Percentiles rank a stretch among this genome's conserved stretches.
phyloP scores from a whole-genome alignment of 2,888 invertebrate species.

The Aphodius granarius region DNA sequence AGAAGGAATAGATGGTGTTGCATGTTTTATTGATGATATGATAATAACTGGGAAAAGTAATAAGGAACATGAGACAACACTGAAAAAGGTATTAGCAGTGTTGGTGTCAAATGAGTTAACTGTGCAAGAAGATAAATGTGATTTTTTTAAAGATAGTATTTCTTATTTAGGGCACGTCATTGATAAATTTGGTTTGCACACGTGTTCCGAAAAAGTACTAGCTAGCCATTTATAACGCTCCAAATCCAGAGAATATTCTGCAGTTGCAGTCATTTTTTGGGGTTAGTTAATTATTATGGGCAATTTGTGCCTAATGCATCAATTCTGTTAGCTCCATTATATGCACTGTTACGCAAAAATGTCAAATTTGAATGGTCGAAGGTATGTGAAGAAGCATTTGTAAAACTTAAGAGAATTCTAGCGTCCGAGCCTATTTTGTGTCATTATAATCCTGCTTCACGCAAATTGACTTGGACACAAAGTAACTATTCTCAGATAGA shows the following conservation, averaged over 20 bases:
- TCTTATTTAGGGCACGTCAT: neutral
- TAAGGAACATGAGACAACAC: constrained; percentile 20
- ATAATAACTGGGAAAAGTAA: constrained; percentile 24
- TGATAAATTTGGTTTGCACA: too few relatives aligned
- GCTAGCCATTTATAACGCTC: neutral
- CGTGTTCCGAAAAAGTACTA: neutral
- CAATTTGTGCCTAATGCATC: neutral
- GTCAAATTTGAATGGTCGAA: neutral
- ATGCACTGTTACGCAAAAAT: constrained; percentile 19
- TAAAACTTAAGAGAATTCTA: constrained; percentile 32
- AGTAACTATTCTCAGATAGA: constrained; percentile 31
- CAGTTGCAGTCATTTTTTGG: neutral
- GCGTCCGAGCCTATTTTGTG: constrained; percentile 13
- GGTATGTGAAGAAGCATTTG: constrained; percentile 33
- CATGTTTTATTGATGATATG: constrained; percentile 28
- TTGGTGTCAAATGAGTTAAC: constrained; percentile 19
- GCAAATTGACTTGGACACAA: too few relatives aligned
- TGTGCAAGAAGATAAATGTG: constrained; percentile 15
- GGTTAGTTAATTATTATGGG: constrained; percentile 8
- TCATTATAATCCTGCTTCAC: neutral
- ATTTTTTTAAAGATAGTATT: neutral
- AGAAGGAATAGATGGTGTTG: neutral
- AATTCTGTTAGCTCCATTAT: constrained; percentile 20
- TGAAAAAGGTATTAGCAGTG: neutral
- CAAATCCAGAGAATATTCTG: neutral